Percentiles rank a stretch among this genome's conserved stretches.
Conservation (phyloP, 2,888 invertebrate genomes). For the Hirtodrosophila confusa region DNA sequence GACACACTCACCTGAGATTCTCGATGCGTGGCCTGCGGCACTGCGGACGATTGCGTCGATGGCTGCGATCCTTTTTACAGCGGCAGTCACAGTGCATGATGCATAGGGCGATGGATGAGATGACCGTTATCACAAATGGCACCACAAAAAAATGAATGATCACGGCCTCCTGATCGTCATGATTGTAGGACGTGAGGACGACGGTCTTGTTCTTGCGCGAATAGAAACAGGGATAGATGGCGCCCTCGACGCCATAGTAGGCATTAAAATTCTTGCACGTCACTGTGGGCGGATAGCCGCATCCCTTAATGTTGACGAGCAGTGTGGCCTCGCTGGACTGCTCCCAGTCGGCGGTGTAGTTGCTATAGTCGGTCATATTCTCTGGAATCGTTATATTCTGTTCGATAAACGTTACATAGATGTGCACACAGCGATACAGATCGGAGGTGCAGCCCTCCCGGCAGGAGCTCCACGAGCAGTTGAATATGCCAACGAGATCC, state of each 20-base stretch:
- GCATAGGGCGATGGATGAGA: constrained; percentile 93
- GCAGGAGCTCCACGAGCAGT: constrained; percentile 96
- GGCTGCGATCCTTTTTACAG: constrained; percentile 87
- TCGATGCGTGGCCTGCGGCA: constrained; percentile 87
- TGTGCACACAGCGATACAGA: constrained; percentile 88
- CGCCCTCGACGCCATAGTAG: constrained; percentile 90
- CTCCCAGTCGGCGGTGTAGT: constrained; percentile 83
- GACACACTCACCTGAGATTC: constrained; percentile 85
- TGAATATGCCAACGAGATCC: constrained; percentile 92
- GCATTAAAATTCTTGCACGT: constrained; percentile 91
- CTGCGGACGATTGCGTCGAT: constrained; percentile 86
- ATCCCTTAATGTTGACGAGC: constrained; percentile 95
- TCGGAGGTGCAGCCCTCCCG: constrained; percentile 95
- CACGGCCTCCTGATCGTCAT: constrained; percentile 91
- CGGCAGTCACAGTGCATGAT: constrained; percentile 94
- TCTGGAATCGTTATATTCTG: constrained; percentile 84
- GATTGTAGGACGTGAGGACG: constrained; percentile 92
- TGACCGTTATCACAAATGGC: constrained; percentile 92
- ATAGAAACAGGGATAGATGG: constrained; percentile 94
- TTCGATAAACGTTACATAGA: constrained; percentile 86
- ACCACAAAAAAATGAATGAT: constrained; percentile 93
- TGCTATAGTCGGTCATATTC: constrained; percentile 83
- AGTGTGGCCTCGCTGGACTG: constrained; percentile 86
- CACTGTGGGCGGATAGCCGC: constrained; percentile 94
- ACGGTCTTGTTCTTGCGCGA: constrained; percentile 93